Evolutionary conservation across 2,888 invertebrate species (phyloP).

Genomic region (Shargacucullia verbasci): DNA sequence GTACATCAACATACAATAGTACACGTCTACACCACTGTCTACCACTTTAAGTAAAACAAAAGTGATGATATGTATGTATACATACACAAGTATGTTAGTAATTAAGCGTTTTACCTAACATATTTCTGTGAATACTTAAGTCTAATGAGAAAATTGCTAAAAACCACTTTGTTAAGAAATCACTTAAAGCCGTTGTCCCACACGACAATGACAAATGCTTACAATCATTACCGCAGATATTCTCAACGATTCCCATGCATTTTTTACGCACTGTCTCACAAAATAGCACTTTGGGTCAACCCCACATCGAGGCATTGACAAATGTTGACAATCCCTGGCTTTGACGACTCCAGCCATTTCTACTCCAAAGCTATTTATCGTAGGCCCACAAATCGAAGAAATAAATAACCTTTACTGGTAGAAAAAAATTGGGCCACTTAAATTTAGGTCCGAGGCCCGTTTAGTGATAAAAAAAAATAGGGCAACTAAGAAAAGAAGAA

Average conservation of each 20-base stretch:
- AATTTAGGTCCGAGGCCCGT: constrained; percentile 8
- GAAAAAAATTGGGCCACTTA: constrained; percentile 22
- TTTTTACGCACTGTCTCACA: constrained; percentile 16
- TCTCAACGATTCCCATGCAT: constrained; percentile 32
- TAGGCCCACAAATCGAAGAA: constrained; percentile 12
- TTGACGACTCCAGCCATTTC: constrained; percentile 38
- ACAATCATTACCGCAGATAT: constrained; percentile 21
- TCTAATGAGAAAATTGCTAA: no score
- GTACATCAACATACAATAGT: no score
- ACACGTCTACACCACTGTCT: no score
- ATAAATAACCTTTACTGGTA: constrained; percentile 37
- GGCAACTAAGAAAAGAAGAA: constrained; percentile 13
- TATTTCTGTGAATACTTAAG: no score
- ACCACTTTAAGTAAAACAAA: no score
- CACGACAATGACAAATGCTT: constrained; percentile 35
- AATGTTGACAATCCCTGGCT: constrained; percentile 55
- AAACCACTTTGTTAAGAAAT: no score
- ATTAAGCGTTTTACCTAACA: no score
- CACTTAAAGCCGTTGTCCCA: not conserved
- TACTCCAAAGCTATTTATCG: constrained; percentile 21
- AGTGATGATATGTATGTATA: no score
- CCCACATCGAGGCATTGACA: constrained; percentile 38
- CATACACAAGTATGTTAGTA: no score
- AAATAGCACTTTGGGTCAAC: constrained; percentile 25
- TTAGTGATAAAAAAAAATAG: constrained; percentile 11